Conservation (phyloP, 2,888 invertebrate genomes). For the Cylindroiulus punctatus region DNA sequence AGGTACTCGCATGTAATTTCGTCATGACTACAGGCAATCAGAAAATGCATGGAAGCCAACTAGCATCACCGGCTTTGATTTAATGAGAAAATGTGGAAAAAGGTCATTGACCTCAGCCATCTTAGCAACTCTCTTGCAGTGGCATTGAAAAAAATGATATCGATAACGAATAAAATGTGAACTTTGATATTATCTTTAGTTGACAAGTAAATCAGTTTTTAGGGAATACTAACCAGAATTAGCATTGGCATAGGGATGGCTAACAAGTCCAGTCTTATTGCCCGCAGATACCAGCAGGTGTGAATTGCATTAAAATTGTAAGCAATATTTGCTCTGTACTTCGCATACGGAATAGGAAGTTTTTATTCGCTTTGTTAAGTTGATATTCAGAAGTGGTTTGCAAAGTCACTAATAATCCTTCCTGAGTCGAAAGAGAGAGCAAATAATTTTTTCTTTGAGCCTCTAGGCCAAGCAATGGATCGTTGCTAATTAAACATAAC, state of each 20-base stretch:
- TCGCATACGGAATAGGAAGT: not conserved
- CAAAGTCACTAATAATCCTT: not conserved
- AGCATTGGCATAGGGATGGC: not conserved
- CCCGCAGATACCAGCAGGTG: not conserved
- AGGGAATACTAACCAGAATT: not conserved
- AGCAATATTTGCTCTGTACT: not conserved
- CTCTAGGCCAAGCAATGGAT: not conserved
- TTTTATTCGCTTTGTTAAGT: not conserved
- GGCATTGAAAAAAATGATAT: not conserved
- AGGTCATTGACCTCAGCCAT: not conserved
- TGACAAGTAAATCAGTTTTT: not conserved
- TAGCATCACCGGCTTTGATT: not conserved
- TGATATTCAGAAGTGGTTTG: slow-evolving; percentile 16
- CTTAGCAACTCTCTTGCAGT: not conserved
- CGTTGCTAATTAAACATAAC: not conserved
- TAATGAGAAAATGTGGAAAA: not conserved
- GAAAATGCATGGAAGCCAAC: not conserved
- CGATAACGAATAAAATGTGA: not conserved
- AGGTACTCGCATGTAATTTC: not conserved
- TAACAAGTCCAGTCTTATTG: not conserved
- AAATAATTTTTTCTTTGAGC: not conserved
- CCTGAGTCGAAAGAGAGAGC: not conserved
- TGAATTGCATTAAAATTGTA: not conserved
- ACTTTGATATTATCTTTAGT: not conserved
- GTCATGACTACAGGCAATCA: not conserved